These are phyloP conservation scores for Epirrhoe alternata DNA, from an alignment of 2,888 invertebrate species.

Conservation along the genomic window DNA sequence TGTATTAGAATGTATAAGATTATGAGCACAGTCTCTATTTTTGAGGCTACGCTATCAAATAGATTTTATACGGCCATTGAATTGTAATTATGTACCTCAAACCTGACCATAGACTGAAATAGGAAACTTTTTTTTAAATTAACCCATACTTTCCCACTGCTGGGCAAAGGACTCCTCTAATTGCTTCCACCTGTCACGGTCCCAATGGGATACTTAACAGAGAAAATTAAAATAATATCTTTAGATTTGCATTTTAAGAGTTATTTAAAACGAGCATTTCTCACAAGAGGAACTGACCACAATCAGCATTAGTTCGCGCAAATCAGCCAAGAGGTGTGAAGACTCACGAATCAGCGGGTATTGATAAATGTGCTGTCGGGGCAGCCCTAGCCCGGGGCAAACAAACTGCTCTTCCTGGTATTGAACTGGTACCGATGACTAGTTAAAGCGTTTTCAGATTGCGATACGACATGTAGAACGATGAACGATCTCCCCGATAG, in stretches of 20 bases:
- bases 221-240: no score
- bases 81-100: no score
- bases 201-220: no score
- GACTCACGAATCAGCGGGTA: conserved; percentile 24
- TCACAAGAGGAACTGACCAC: neutral
- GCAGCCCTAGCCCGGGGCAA: conserved; percentile 36
- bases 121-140: no score
- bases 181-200: no score
- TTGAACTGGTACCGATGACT: conserved; percentile 41
- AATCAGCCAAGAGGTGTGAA: conserved; percentile 25
- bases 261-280: neutral
- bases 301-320: conserved; percentile 4
- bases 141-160: no score
- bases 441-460: conserved; percentile 8
- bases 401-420: conserved; percentile 44
- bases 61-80: no score
- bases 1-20: no score
- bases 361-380: conserved; percentile 17
- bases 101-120: no score
- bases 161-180: no score
- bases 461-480: neutral
- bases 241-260: neutral
- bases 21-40: no score
- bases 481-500: neutral
- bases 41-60: no score